These are phyloP conservation scores for Acridotheres tristis DNA, from an alignment of 2,797 vertebrate species.

Conservation along the genomic window DNA sequence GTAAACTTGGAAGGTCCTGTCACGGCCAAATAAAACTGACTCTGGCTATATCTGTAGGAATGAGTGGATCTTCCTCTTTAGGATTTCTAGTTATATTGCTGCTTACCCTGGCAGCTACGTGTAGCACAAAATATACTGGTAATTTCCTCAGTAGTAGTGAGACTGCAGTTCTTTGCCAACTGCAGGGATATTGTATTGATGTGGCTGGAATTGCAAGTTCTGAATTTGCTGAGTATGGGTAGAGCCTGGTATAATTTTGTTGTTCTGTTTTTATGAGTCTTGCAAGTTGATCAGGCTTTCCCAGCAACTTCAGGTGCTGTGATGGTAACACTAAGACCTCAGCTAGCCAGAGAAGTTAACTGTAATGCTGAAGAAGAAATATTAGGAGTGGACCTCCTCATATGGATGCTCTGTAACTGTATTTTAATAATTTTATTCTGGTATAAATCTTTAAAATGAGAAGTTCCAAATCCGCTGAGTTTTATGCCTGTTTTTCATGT, in stretches of 20 bases:
- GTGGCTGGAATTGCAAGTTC: neutral
- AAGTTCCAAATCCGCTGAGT: accelerated
- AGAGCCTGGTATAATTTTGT: neutral
- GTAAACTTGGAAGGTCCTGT: neutral
- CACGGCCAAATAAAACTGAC: neutral
- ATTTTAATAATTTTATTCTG: neutral
- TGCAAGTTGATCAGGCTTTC: neutral
- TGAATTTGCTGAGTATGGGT: neutral
- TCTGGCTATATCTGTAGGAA: neutral
- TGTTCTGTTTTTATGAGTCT: neutral
- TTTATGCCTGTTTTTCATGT: neutral
- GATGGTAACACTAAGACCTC: neutral
- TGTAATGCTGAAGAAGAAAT: neutral
- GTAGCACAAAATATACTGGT: neutral
- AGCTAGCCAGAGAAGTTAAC: neutral
- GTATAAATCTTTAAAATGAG: neutral
- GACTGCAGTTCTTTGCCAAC: neutral
- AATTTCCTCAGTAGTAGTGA: neutral
- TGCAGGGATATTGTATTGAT: neutral
- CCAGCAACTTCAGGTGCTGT: neutral
- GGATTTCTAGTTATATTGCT: neutral
- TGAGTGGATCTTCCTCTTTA: neutral
- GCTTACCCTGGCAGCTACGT: neutral
- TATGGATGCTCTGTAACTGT: neutral
- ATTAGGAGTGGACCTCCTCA: neutral